A percentile compares a stretch with the other conserved stretches of the same genome.
phyloP scores from a whole-genome alignment of 2,797 vertebrate species.

The Craterocephalus amniculus region DNA sequence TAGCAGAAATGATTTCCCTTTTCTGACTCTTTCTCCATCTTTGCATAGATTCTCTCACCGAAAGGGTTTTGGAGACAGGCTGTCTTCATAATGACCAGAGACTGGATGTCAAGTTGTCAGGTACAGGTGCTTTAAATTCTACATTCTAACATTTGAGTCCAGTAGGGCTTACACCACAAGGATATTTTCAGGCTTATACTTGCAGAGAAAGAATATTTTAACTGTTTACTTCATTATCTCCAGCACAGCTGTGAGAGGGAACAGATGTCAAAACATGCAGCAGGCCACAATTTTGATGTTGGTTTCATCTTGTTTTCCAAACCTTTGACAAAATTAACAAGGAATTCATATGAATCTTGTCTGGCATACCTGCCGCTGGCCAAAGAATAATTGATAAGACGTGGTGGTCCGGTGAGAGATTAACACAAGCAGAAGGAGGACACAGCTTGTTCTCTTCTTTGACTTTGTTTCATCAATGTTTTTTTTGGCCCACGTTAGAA shows the following conservation, averaged over 20 bases:
- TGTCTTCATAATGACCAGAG: conserved; percentile 31
- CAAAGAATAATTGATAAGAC: conserved; percentile 1
- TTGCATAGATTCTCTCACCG: background rate
- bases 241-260: background rate
- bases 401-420: background rate
- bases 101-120: conserved; percentile 41
- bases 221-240: background rate
- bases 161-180: background rate
- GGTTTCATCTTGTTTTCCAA: conserved; percentile 5
- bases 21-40: background rate
- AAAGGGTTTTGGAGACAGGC: conserved; percentile 27
- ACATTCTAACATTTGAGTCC: background rate
- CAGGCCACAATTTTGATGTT: background rate
- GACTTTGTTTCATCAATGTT: background rate
- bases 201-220: background rate
- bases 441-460: background rate
- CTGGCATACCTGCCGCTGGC: background rate
- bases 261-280: background rate
- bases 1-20: conserved; percentile 3
- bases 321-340: background rate
- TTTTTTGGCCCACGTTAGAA: background rate
- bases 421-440: background rate
- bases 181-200: background rate
- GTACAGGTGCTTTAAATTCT: conserved; percentile 25
- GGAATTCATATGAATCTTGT: conserved; percentile 12